Evolutionary conservation across 1,140 invertebrate genomes (phyloP).

Genomic region (Drosophila orosa): DNA sequence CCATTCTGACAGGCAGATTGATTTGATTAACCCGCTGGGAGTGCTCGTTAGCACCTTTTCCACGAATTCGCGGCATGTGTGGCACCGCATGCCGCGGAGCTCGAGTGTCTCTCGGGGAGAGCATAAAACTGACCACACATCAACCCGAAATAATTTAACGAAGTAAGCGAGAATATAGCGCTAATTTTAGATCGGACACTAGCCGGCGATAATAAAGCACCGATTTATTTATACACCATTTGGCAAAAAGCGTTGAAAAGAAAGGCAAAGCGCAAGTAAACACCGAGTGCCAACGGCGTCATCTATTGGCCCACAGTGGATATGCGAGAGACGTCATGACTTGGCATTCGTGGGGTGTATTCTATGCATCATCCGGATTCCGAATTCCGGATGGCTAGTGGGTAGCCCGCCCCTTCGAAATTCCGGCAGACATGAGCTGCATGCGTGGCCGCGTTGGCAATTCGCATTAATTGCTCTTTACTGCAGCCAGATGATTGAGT

Average conservation of each 20-base stretch:
- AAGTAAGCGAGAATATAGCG: slow-evolving; percentile 5
- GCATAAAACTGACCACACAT: slow-evolving; percentile 35
- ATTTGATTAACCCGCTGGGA: slow-evolving; percentile 4
- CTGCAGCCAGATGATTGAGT: slow-evolving; percentile 41
- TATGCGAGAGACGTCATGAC: slow-evolving; percentile 35
- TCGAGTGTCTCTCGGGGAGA: slow-evolving; percentile 7
- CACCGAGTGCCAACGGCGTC: slow-evolving; percentile 29
- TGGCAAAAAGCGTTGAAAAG: slow-evolving; percentile 20
- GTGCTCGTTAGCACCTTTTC: slow-evolving; percentile 21
- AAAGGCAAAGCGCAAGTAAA: not conserved
- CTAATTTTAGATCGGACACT: slow-evolving; percentile 39
- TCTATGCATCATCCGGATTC: slow-evolving; percentile 35
- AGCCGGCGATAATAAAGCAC: slow-evolving; percentile 14
- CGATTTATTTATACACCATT: slow-evolving; percentile 27
- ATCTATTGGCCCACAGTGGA: slow-evolving; percentile 7
- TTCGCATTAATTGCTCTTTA: slow-evolving; percentile 55
- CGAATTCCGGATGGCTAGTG: not conserved
- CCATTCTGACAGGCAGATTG: slow-evolving; percentile 6
- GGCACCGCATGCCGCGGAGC: slow-evolving; percentile 24
- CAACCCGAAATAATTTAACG: slow-evolving; percentile 8
- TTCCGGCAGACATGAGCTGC: slow-evolving; percentile 52
- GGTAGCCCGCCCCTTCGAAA: slow-evolving; percentile 10
- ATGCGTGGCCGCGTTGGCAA: slow-evolving; percentile 49
- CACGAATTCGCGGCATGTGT: slow-evolving; percentile 15
- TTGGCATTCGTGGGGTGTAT: slow-evolving; percentile 2